Percentiles rank a stretch among this genome's conserved stretches.
These are phyloP conservation scores for Lepeophtheirus nordmannii DNA, from an alignment of 2,888 invertebrate genomes.

Conservation along the genomic window DNA sequence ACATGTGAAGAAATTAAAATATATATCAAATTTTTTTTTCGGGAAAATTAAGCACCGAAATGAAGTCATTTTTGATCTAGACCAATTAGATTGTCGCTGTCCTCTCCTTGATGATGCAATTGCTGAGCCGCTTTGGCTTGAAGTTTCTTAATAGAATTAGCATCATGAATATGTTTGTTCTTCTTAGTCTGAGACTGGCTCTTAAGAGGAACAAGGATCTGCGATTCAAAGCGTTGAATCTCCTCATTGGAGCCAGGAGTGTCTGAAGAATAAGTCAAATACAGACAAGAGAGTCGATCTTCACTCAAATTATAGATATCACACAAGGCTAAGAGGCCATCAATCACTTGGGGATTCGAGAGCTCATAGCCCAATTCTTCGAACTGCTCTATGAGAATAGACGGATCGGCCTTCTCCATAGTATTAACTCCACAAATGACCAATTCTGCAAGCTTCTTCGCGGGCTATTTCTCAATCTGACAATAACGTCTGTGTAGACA, in stretches of 20 bases:
- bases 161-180: not conserved
- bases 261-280: slow-evolving; percentile 5
- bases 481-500: too few species aligned
- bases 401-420: not conserved
- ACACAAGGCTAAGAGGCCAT: slow-evolving; percentile 1
- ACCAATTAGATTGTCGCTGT: too few species aligned
- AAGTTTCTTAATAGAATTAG: not conserved
- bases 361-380: slow-evolving; percentile 9
- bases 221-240: not conserved
- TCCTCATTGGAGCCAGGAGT: not conserved
- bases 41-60: too few species aligned
- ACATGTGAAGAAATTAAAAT: too few species aligned
- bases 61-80: too few species aligned
- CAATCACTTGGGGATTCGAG: slow-evolving; percentile 8
- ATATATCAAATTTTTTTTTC: too few species aligned
- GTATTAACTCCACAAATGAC: too few species aligned
- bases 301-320: slow-evolving; percentile 11
- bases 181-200: not conserved
- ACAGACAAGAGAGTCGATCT: slow-evolving; percentile 10
- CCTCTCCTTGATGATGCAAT: too few species aligned
- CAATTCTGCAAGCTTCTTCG: too few species aligned
- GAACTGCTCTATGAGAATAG: not conserved
- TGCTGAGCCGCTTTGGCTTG: too few species aligned
- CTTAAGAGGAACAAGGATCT: not conserved
- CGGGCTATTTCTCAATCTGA: too few species aligned